Conservation (phyloP, 2,113 vertebrate genomes). For the Hoplias malabaricus region DNA sequence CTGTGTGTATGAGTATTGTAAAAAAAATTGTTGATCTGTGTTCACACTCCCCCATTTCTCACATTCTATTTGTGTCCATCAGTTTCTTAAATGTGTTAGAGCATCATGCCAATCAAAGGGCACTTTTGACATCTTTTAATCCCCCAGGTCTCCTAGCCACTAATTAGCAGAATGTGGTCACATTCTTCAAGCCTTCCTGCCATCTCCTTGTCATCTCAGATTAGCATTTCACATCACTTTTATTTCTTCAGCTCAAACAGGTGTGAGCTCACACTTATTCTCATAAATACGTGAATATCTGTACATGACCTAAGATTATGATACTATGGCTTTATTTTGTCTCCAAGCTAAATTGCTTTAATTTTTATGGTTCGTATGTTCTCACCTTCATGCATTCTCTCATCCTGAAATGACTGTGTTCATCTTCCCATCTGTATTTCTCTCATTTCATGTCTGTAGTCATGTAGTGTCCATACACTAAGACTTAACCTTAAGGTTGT, state of each 20-base stretch:
- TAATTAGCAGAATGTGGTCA: constrained; percentile 17
- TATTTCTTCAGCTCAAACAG: background rate
- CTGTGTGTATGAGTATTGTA: no score
- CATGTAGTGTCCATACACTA: background rate
- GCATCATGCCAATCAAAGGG: background rate
- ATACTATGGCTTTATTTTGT: background rate
- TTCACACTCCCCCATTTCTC: background rate
- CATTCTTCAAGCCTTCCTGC: background rate
- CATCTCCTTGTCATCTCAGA: constrained; percentile 23
- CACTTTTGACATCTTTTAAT: background rate
- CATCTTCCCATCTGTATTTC: background rate
- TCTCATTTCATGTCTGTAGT: background rate
- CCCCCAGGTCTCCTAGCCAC: background rate
- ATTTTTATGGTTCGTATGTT: background rate
- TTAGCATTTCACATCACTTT: background rate
- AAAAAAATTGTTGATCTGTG: no score
- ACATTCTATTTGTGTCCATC: constrained; percentile 27
- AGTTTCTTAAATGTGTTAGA: background rate
- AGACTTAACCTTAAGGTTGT: no score
- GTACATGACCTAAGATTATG: background rate
- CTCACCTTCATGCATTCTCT: background rate
- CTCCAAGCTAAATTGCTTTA: background rate
- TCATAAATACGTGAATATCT: background rate
- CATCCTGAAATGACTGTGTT: background rate
- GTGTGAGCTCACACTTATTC: background rate